These are phyloP conservation scores for Ivindomyrus marchei DNA, from an alignment of 2,113 vertebrate genomes.

Conservation along the genomic window DNA sequence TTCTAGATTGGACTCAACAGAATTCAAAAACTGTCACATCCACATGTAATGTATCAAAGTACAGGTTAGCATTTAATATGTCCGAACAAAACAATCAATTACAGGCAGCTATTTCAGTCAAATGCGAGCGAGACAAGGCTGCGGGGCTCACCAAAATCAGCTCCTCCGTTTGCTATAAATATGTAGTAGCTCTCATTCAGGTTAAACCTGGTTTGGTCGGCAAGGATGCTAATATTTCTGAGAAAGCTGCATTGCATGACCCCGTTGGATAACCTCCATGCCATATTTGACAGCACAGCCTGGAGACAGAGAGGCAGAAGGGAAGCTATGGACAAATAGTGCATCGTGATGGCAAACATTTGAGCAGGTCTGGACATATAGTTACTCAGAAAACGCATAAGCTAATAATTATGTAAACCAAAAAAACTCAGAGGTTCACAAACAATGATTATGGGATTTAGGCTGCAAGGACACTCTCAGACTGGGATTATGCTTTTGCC, in stretches of 20 bases:
- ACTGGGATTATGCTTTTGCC: not conserved
- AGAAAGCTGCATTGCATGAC: constrained; percentile 72
- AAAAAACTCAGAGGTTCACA: not conserved
- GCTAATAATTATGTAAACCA: not conserved
- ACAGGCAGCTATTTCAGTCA: not conserved
- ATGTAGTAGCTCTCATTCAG: constrained; percentile 69
- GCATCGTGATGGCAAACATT: not conserved
- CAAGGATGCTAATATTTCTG: constrained; percentile 52
- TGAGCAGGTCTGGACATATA: not conserved
- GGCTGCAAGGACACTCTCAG: not conserved
- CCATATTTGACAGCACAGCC: constrained; percentile 56
- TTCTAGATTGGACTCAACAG: not conserved
- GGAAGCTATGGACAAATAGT: not conserved
- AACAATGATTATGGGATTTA: not conserved
- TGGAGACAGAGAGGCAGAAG: constrained; percentile 26
- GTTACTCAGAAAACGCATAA: not conserved
- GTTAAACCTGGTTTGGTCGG: constrained; percentile 54
- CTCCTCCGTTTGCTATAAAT: constrained; percentile 67
- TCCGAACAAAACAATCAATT: not conserved
- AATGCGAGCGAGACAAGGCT: not conserved
- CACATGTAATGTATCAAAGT: not conserved
- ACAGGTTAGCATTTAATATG: not conserved
- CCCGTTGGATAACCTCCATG: constrained; percentile 67
- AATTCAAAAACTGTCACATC: not conserved
- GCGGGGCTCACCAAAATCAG: constrained; percentile 54